Percentiles rank a stretch among this genome's conserved stretches.
These are phyloP conservation scores for Heliangelus exortis DNA, from an alignment of 2,797 vertebrate species.

Conservation along the genomic window DNA sequence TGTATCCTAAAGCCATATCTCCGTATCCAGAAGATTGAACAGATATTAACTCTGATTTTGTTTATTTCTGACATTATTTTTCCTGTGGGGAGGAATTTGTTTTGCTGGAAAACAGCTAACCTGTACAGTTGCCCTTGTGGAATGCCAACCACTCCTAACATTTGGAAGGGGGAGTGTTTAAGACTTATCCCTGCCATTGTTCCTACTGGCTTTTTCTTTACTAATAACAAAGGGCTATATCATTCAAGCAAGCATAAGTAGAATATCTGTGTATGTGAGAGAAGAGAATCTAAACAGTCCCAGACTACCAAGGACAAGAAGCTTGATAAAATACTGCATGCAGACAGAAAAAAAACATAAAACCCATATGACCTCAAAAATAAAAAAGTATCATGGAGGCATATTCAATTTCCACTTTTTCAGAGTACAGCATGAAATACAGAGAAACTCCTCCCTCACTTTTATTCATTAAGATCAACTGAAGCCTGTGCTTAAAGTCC, in stretches of 20 bases:
- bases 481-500: slow-evolving; percentile 15
- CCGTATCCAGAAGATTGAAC: neutral
- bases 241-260: neutral
- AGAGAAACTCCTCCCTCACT: neutral
- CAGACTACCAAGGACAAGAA: neutral
- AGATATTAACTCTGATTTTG: neutral
- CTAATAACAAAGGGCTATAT: neutral
- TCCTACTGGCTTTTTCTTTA: neutral
- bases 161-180: neutral
- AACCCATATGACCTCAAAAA: neutral
- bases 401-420: neutral
- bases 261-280: neutral
- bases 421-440: neutral
- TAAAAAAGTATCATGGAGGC: neutral
- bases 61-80: neutral
- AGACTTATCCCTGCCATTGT: neutral
- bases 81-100: neutral
- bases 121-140: neutral
- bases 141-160: neutral
- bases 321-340: neutral
- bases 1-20: neutral
- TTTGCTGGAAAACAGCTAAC: neutral
- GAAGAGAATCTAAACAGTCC: neutral
- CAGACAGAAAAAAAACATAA: neutral
- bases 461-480: slow-evolving; percentile 56